Conservation (phyloP, 2,113 vertebrate species). For the Clarias macrocephalus region DNA sequence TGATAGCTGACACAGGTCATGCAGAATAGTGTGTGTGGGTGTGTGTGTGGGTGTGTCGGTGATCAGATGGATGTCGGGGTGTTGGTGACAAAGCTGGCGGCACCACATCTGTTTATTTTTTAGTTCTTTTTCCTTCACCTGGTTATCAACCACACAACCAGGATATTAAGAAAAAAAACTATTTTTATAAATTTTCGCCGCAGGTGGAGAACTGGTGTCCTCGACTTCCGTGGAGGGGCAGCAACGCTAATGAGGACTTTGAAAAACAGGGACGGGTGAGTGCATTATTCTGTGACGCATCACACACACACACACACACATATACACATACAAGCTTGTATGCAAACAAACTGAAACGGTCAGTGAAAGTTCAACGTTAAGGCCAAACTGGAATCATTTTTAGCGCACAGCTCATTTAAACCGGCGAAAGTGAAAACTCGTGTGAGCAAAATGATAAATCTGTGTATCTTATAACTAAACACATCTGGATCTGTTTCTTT, state of each 20-base stretch:
- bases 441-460: neutral
- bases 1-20: neutral
- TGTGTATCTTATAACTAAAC: neutral
- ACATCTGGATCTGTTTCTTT: too few species aligned
- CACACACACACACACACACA: neutral
- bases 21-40: neutral
- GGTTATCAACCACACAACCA: neutral
- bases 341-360: neutral
- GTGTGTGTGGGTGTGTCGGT: neutral
- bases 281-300: conserved; percentile 49
- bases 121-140: neutral
- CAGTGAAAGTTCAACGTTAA: neutral
- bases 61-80: conserved; percentile 1
- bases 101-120: neutral
- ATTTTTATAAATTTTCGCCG: neutral
- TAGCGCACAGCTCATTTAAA: too few species aligned
- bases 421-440: too few species aligned
- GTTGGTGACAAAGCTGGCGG: neutral
- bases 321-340: too few species aligned
- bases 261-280: conserved; percentile 84
- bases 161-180: neutral
- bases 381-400: neutral
- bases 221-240: conserved; percentile 91
- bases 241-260: conserved; percentile 81
- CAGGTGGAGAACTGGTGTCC: conserved; percentile 99